Evolutionary conservation across 2,888 invertebrate species (phyloP), one percentile per base, ranked within the genome.

Genomic region (Acanthococcus lagerstroemiae): DNA sequence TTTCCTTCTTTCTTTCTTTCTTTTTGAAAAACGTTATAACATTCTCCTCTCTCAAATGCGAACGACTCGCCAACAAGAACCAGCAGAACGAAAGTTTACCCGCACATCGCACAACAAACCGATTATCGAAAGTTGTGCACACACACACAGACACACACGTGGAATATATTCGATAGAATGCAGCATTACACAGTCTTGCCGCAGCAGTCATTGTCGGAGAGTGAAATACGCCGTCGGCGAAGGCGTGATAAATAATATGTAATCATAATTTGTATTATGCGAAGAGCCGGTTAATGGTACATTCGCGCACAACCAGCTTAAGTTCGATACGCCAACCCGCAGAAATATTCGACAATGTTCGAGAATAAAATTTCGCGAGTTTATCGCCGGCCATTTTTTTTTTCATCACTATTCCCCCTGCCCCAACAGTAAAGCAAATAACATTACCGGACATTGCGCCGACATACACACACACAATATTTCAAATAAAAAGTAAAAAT

Each of bases 251-350:
- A 48, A 21, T n/a, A n/a, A n/a, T 48, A 48, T 48, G 17, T 48
- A n/a, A 48, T 48, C 48, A 48, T 48, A 48, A 37, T 48, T 48
- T 48, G 48, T 48, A 37, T 37, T 37, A 37, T 37, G 37, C n/a
- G 37, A 37, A n/a, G 37, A 37, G 37, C 37, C 37, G 37, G 37
- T 37, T 37, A 37, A n/a, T 37, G 37, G 37, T 37, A 37, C n/a
- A 15, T 37, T 37, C 12, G 12, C 37, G n/a, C 37, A 15, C 37
- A 15, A 37, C 37, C n/a, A n/a, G n/a, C n/a, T n/a, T n/a, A n/a
- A n/a, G n/a, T n/a, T n/a, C n/a, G n/a, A n/a, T n/a, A n/a, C n/a
- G n/a, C n/a, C n/a, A n/a, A n/a, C n/a, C n/a, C n/a, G n/a, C n/a
- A n/a, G n/a, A n/a, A n/a, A n/a, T n/a, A n/a, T n/a, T n/a, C n/a